Base-by-base conservation (phyloP, 2,888 invertebrate species). In the Hipparchia semele region DNA sequence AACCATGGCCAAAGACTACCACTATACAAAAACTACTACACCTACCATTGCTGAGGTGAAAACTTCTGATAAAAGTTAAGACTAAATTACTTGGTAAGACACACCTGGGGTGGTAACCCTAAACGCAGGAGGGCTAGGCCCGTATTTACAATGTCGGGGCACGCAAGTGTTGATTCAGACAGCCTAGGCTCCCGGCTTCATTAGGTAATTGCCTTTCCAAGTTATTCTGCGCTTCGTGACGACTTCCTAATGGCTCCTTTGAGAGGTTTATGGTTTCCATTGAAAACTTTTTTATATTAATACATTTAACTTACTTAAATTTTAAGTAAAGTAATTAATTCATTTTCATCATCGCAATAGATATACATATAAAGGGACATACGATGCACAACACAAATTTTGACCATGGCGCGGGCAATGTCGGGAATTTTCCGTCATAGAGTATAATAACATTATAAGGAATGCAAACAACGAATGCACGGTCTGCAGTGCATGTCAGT, bases 161-260 rank as follows among this genome's bases (percentile, higher is more conserved):
- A 91, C 86, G 89, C 90, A 70, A 87, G 77, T 78, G 78, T 76
- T 79, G 70, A 73, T 77, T 78, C 78, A 80, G 78, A 71, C 70
- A 70, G 78, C 75, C 79, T 82, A 81, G 81, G 73, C 74, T 74
- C 78, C 81, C 80, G 80, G 73, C 77, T 79, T 77, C 78, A 79
- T 80, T 80, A 80, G 77, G 78, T 81, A 79, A 82, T 81, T 79
- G 76, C 73, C 73, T 77, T 64, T 61, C 62, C 73, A 73, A 78
- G 78, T 75, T 65, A 75, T 78, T 79, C 75, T 75, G 76, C 77
- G 76, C 78, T 80, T 76, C 78, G 76, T 69, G 76, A 73, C 78
- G 51, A 75, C 59, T 59, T 70, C 56, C 71, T 75, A 73, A 75
- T 75, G 66, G 64, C 59, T 68, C 70, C 64, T 45, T 51, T 56